Conservation (phyloP, 2,888 invertebrate genomes). For the Asteroscopus sphinx region DNA sequence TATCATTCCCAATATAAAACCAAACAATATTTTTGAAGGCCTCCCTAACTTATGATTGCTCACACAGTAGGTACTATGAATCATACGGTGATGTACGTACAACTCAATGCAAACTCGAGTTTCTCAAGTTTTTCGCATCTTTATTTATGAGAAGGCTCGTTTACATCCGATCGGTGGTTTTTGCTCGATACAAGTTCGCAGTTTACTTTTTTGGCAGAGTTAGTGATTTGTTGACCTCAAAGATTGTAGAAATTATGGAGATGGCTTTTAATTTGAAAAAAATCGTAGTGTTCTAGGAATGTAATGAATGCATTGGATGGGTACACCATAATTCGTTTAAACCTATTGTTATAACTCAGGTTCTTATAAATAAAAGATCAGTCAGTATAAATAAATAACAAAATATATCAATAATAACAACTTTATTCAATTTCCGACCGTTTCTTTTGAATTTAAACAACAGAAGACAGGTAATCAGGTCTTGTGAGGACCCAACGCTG, state of each 20-base stretch:
- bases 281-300: background rate
- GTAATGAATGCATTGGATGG: too few relatives aligned
- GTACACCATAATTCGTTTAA: too few relatives aligned
- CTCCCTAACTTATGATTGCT: conserved; percentile 78
- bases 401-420: too few relatives aligned
- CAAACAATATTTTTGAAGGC: conserved; percentile 57
- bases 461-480: too few relatives aligned
- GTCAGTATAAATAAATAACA: too few relatives aligned
- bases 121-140: conserved; percentile 71
- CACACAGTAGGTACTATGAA: conserved; percentile 75
- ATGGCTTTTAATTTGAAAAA: background rate
- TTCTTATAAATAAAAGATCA: too few relatives aligned
- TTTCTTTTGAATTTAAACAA: too few relatives aligned
- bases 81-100: conserved; percentile 71
- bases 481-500: too few relatives aligned
- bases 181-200: conserved; percentile 53
- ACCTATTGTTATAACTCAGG: too few relatives aligned
- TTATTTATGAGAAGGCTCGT: conserved; percentile 81
- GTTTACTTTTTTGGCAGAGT: conserved; percentile 55
- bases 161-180: conserved; percentile 76
- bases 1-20: conserved; percentile 13
- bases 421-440: too few relatives aligned
- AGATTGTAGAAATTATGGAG: conserved; percentile 23
- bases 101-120: conserved; percentile 67
- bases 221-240: conserved; percentile 50